Evolutionary conservation across 1,140 invertebrate species (phyloP).

Genomic region (Drosophila bipectinata): DNA sequence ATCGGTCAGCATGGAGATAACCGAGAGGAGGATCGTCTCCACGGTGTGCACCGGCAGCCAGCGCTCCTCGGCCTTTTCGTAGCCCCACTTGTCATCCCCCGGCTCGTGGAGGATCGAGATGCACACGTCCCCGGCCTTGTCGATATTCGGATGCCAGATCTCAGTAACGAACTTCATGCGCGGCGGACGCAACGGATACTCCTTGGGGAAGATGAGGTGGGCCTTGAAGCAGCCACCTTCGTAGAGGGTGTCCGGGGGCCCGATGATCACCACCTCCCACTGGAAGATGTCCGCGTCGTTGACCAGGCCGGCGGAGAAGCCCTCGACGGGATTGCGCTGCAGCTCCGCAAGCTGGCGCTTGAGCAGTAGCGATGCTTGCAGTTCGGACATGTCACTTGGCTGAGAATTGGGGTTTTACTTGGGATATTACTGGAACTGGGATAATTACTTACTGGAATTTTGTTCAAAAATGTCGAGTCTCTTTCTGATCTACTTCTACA

Average conservation of each 20-base stretch:
- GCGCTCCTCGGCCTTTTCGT: slow-evolving; percentile 98
- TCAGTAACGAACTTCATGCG: slow-evolving; percentile 99
- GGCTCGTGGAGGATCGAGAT: slow-evolving; percentile 99
- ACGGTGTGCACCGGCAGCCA: slow-evolving; percentile 99
- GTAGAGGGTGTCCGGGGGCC: slow-evolving; percentile 98
- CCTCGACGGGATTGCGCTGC: slow-evolving; percentile 94
- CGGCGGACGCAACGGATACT: slow-evolving; percentile 98
- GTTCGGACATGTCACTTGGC: slow-evolving; percentile 90
- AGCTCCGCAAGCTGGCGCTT: slow-evolving; percentile 97
- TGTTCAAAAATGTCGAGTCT: slow-evolving; percentile 54
- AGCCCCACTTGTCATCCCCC: slow-evolving; percentile 97
- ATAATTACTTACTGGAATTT: slow-evolving; percentile 65
- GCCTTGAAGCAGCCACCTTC: slow-evolving; percentile 99
- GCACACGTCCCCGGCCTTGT: slow-evolving; percentile 98
- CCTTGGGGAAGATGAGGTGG: slow-evolving; percentile 98
- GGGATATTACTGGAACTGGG: too few species aligned
- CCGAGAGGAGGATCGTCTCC: slow-evolving; percentile 98
- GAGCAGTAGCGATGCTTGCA: slow-evolving; percentile 96
- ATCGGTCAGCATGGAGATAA: slow-evolving; percentile 99
- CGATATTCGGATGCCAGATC: slow-evolving; percentile 99
- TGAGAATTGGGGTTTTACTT: neutral
- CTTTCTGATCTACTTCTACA: slow-evolving; percentile 35
- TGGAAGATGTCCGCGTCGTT: slow-evolving; percentile 97
- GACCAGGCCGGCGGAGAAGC: slow-evolving; percentile 98
- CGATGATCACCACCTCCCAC: slow-evolving; percentile 99